Conservation (phyloP, 2,888 invertebrate genomes). For the Acanthosepion lycidas region DNA sequence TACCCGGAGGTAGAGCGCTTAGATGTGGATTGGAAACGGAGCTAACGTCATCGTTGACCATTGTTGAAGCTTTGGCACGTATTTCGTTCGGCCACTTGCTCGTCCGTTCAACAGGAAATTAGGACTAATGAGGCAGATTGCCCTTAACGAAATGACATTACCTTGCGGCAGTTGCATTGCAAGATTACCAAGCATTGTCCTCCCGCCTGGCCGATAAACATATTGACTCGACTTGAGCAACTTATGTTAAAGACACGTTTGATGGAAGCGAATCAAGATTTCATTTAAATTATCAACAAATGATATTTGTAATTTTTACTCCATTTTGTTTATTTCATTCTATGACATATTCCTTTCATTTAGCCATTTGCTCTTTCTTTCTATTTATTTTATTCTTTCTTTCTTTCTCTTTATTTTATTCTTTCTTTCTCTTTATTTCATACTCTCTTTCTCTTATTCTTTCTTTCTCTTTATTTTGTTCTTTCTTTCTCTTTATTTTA, state of each 20-base stretch:
- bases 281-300: background rate
- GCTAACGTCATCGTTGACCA: background rate
- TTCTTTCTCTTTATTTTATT: background rate
- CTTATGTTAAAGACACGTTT: background rate
- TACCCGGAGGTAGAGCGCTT: background rate
- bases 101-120: background rate
- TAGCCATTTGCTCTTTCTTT: no score
- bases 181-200: background rate
- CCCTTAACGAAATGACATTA: background rate
- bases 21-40: background rate
- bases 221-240: background rate
- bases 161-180: background rate
- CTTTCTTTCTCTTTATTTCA: background rate
- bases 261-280: background rate
- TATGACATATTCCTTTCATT: no score
- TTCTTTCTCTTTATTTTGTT: background rate
- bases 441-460: background rate
- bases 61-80: background rate
- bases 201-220: background rate
- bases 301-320: background rate
- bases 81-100: background rate
- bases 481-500: no score
- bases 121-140: background rate
- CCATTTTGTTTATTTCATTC: background rate
- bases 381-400: background rate